phyloP scores from a whole-genome alignment of 2,113 vertebrate genomes.

The Megaceryle maxima region DNA sequence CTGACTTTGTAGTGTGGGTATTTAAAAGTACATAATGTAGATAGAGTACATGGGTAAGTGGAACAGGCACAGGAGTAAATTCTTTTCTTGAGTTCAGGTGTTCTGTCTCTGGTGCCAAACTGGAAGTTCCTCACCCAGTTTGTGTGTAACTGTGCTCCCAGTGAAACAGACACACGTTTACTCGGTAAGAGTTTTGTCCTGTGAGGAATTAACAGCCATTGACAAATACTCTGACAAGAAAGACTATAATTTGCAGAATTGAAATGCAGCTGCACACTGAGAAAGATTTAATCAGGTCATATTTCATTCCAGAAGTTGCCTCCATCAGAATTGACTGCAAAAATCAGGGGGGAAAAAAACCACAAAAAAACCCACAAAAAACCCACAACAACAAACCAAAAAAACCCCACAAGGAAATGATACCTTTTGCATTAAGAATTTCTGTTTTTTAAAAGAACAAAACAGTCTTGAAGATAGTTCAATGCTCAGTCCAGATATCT shows the following conservation, averaged over 20 bases:
- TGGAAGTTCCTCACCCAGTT: rapidly evolving
- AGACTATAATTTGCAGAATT: background rate
- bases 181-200: background rate
- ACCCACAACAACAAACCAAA: no score
- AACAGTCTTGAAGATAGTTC: background rate
- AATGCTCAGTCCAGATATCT: background rate
- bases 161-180: background rate
- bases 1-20: background rate
- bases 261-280: background rate
- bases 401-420: rapidly evolving
- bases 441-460: background rate
- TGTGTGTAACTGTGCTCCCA: background rate
- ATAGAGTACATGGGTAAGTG: background rate
- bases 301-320: background rate
- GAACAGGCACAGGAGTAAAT: background rate
- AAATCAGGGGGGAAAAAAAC: background rate
- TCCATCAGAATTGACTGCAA: background rate
- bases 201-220: background rate
- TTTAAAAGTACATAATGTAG: background rate
- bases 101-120: background rate
- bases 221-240: background rate
- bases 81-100: background rate
- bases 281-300: background rate
- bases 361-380: no score
- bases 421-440: background rate